Evolutionary conservation across 2,113 vertebrate genomes (phyloP).

Genomic region (Fulica atra): DNA sequence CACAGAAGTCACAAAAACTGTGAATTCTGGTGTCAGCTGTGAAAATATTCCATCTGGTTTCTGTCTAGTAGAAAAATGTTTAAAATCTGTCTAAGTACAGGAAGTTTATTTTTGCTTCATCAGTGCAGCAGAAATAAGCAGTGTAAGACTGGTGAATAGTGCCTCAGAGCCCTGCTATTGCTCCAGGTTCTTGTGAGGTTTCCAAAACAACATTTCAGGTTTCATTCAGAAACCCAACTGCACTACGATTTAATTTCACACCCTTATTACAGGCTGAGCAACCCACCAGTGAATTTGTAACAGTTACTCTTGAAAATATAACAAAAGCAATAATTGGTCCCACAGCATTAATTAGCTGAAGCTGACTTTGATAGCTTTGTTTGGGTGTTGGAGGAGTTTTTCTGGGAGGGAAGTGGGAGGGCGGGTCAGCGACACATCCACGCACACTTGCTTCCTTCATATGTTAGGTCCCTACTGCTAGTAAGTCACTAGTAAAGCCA

Average conservation of each 20-base stretch:
- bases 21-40: slow-evolving; percentile 71
- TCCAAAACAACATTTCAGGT: slow-evolving; percentile 21
- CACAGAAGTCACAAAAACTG: slow-evolving; percentile 55
- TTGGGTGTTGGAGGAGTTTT: too few species aligned
- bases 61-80: slow-evolving; percentile 69
- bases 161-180: slow-evolving; percentile 13
- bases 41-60: slow-evolving; percentile 72
- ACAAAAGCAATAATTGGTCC: neutral
- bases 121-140: slow-evolving; percentile 43
- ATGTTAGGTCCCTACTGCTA: neutral
- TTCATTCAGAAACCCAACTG: neutral
- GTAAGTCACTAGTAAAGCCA: neutral
- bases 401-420: too few species aligned
- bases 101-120: slow-evolving; percentile 63
- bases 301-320: neutral
- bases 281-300: neutral
- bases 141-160: slow-evolving; percentile 4
- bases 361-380: neutral
- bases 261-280: neutral
- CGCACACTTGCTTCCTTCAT: neutral
- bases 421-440: neutral
- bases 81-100: slow-evolving; percentile 66
- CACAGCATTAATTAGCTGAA: neutral
- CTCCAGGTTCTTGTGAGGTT: neutral
- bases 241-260: neutral